phyloP scores from a whole-genome alignment of 2,797 vertebrate species.

The Podargus strigoides region DNA sequence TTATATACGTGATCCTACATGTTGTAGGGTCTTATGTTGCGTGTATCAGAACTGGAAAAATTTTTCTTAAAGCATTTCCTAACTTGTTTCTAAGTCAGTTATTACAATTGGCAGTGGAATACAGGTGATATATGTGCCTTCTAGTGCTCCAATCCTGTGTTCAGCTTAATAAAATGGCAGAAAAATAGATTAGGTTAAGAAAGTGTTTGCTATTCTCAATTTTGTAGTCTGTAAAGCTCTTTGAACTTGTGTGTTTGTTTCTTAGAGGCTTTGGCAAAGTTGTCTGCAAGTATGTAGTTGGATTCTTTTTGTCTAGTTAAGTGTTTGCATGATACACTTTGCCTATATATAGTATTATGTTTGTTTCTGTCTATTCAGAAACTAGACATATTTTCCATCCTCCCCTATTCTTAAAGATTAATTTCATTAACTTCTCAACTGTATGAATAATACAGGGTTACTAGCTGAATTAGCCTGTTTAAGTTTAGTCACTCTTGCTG shows the following conservation, averaged over 20 bases:
- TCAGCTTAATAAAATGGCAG: neutral
- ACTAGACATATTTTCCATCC: neutral
- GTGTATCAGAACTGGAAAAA: fast-evolving
- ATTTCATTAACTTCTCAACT: neutral
- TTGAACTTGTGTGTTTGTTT: neutral
- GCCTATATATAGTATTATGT: fast-evolving
- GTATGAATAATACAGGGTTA: neutral
- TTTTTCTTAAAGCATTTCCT: neutral
- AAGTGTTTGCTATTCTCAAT: neutral
- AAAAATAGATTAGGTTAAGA: neutral
- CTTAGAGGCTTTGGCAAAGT: neutral
- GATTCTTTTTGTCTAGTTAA: neutral
- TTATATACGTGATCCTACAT: fast-evolving
- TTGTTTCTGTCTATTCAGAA: neutral
- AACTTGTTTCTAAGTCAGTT: neutral
- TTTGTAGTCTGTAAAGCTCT: neutral
- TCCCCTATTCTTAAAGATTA: neutral
- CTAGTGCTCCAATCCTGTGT: neutral
- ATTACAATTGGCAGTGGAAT: fast-evolving
- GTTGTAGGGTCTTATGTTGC: fast-evolving
- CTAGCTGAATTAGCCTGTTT: neutral
- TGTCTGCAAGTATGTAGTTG: neutral
- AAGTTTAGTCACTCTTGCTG: neutral
- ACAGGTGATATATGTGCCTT: neutral
- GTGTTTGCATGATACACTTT: neutral